Percentiles rank a stretch among this genome's conserved stretches.
These are phyloP conservation scores for Caenorhabditis sp. DNA, from an alignment of 2,888 invertebrate genomes.

Conservation along the genomic window DNA sequence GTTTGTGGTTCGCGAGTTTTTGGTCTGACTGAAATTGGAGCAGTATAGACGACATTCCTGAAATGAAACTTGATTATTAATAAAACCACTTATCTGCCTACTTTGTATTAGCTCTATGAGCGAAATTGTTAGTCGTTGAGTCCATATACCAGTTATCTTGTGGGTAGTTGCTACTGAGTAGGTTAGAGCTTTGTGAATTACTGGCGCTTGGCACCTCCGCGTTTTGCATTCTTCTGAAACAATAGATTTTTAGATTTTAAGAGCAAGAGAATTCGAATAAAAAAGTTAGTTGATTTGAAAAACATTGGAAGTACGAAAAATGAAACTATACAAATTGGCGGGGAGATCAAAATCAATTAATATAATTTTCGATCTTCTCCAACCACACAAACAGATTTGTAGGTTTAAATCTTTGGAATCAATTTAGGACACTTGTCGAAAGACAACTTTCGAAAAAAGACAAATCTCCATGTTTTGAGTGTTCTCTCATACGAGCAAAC, in stretches of 20 bases:
- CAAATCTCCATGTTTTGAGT: too few relatives aligned
- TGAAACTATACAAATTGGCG: too few relatives aligned
- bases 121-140: slow-evolving; percentile 20
- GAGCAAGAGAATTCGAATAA: neutral
- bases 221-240: slow-evolving; percentile 38
- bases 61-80: neutral
- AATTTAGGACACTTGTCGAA: too few relatives aligned
- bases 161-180: neutral
- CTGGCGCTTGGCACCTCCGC: slow-evolving; percentile 18
- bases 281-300: too few relatives aligned
- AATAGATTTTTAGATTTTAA: neutral
- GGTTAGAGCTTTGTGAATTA: neutral
- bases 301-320: too few relatives aligned
- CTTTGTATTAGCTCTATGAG: slow-evolving; percentile 27
- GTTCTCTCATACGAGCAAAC: too few relatives aligned
- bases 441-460: too few relatives aligned
- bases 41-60: slow-evolving; percentile 20
- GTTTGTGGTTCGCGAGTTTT: slow-evolving; percentile 39
- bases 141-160: neutral
- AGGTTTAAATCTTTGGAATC: neutral
- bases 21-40: slow-evolving; percentile 46
- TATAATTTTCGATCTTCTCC: too few relatives aligned
- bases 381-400: neutral
- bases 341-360: neutral
- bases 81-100: too few relatives aligned